Evolutionary conservation across 2,113 vertebrate species (phyloP).

Genomic region (Sigmodon hispidus): DNA sequence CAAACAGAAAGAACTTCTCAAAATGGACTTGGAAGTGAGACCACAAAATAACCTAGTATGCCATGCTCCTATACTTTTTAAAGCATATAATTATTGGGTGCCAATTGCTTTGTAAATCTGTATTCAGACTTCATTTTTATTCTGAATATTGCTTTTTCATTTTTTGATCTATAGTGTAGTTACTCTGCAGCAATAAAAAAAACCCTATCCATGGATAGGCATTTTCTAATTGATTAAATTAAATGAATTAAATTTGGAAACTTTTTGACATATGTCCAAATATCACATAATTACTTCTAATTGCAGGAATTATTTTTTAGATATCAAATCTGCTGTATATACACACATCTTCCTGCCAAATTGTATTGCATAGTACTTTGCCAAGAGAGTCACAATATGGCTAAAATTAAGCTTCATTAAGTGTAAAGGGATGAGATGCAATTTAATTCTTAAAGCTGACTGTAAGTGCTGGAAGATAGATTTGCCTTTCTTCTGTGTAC

Average conservation of each 20-base stretch:
- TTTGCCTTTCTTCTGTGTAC: conserved; percentile 75
- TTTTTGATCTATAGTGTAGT: neutral
- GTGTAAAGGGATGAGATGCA: conserved; percentile 44
- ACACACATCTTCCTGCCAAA: conserved; percentile 53
- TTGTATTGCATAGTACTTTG: conserved; percentile 38
- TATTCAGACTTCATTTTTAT: conserved; percentile 33
- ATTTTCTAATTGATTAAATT: conserved; percentile 56
- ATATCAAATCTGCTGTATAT: conserved; percentile 54
- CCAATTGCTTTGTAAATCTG: conserved; percentile 29
- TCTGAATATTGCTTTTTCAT: conserved; percentile 33
- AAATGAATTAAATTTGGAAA: conserved; percentile 63
- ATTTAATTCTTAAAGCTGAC: conserved; percentile 72
- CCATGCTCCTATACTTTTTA: neutral
- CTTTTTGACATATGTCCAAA: conserved; percentile 69
- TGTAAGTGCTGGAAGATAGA: conserved; percentile 59
- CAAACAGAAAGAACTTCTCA: neutral
- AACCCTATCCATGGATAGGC: neutral
- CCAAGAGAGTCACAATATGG: conserved; percentile 65
- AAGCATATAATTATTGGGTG: conserved; percentile 5
- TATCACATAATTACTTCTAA: conserved; percentile 72
- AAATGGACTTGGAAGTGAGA: neutral
- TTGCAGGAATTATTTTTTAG: conserved; percentile 69
- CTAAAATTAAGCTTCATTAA: conserved; percentile 58
- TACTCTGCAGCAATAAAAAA: conserved; percentile 34
- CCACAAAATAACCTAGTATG: neutral